Evolutionary conservation across 2,797 vertebrate species (phyloP).

Genomic region (Streptopelia turtur): DNA sequence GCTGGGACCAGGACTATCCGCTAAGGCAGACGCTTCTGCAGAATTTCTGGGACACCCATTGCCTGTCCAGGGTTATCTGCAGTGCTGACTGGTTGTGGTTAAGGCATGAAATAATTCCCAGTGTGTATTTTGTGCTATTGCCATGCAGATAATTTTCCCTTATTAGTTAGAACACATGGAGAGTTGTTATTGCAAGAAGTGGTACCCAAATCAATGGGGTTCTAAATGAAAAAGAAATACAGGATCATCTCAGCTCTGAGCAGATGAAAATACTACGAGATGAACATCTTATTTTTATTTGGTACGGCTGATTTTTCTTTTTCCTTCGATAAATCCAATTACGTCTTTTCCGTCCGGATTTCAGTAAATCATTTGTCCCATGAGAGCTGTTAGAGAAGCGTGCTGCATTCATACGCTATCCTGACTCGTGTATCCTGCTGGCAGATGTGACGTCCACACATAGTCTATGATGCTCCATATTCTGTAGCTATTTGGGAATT

Average conservation of each 20-base stretch:
- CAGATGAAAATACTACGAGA: not conserved
- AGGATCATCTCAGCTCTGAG: not conserved
- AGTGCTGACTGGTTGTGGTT: not conserved
- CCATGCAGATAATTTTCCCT: not conserved
- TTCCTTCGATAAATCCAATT: not conserved
- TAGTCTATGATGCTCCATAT: not conserved
- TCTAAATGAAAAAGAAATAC: not conserved
- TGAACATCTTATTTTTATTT: not conserved
- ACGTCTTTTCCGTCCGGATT: not conserved
- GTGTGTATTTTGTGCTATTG: not conserved
- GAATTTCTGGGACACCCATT: not conserved
- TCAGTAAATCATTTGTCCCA: not conserved
- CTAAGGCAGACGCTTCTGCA: not conserved
- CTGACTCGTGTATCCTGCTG: not conserved
- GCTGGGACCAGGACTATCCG: not conserved
- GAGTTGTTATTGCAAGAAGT: not conserved
- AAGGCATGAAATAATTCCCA: not conserved
- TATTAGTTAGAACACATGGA: not conserved
- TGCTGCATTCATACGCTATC: not conserved
- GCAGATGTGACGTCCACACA: fast-evolving
- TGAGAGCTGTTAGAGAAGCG: not conserved
- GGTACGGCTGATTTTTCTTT: not conserved
- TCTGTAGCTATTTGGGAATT: not conserved
- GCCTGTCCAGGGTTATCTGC: not conserved
- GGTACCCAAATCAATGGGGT: not conserved